Conservation (phyloP, 2,797 vertebrate genomes). For the Epinephelus coioides region DNA sequence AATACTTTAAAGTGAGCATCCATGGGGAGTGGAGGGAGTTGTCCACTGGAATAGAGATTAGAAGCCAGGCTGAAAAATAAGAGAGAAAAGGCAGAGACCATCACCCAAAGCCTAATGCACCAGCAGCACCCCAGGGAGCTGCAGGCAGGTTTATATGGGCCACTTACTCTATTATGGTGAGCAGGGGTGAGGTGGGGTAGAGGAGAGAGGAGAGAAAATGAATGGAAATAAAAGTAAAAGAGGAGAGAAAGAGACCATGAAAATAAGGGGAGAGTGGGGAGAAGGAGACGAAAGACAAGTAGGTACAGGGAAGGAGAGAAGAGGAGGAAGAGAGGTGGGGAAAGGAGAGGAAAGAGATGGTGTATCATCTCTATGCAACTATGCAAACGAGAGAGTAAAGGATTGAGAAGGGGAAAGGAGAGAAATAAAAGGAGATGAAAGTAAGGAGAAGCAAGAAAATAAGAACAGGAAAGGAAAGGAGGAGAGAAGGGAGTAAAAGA, state of each 20-base stretch:
- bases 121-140: slow-evolving; percentile 44
- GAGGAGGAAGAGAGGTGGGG: not conserved
- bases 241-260: too few relatives aligned
- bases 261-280: too few relatives aligned
- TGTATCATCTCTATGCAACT: too few relatives aligned
- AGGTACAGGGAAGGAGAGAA: too few relatives aligned
- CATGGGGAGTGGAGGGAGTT: slow-evolving; percentile 41
- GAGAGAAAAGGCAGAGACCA: slow-evolving; percentile 41
- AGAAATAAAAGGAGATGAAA: not conserved
- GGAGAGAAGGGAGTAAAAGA: too few relatives aligned
- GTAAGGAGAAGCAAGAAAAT: too few relatives aligned
- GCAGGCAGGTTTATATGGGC: slow-evolving; percentile 55
- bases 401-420: not conserved
- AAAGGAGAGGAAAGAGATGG: too few relatives aligned
- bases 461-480: not conserved
- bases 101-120: slow-evolving; percentile 55
- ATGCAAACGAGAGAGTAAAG: too few relatives aligned
- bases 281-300: too few relatives aligned
- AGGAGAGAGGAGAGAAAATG: not conserved
- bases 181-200: not conserved
- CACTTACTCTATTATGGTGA: slow-evolving; percentile 54
- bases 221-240: not conserved
- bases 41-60: slow-evolving; percentile 55
- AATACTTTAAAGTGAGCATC: slow-evolving; percentile 45
- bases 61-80: slow-evolving; percentile 18